Percentiles rank a stretch among this genome's conserved stretches.
Evolutionary conservation across 2,113 vertebrate species (phyloP).

Genomic region (Riparia riparia): DNA sequence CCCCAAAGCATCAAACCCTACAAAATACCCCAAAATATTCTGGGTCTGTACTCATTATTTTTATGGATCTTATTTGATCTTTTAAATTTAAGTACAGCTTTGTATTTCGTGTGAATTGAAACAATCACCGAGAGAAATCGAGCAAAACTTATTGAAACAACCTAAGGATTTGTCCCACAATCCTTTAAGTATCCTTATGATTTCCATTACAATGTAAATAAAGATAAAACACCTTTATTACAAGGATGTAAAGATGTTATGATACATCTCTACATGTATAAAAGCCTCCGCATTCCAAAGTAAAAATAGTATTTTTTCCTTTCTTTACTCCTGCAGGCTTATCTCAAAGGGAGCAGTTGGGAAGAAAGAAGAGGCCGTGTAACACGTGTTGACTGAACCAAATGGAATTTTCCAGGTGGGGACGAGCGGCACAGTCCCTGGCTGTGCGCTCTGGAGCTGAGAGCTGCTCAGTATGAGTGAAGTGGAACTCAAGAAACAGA

Average conservation of each 20-base stretch:
- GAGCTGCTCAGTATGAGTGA: background rate
- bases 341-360: conserved; percentile 16
- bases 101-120: background rate
- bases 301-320: background rate
- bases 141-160: background rate
- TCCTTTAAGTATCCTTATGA: background rate
- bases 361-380: background rate
- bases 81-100: background rate
- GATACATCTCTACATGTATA: background rate
- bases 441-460: background rate
- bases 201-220: background rate
- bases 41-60: background rate
- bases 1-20: background rate
- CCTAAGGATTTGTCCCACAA: background rate
- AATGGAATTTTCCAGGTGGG: background rate
- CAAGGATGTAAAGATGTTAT: background rate
- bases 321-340: background rate
- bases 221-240: background rate
- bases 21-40: background rate
- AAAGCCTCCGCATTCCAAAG: background rate
- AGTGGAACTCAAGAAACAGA: background rate
- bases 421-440: background rate
- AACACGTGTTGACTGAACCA: background rate
- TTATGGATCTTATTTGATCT: background rate
- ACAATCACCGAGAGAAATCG: background rate